A percentile compares a stretch with the other conserved stretches of the same genome.
Evolutionary conservation across 2,888 invertebrate genomes (phyloP).

Genomic region (Andrena hattorfiana): DNA sequence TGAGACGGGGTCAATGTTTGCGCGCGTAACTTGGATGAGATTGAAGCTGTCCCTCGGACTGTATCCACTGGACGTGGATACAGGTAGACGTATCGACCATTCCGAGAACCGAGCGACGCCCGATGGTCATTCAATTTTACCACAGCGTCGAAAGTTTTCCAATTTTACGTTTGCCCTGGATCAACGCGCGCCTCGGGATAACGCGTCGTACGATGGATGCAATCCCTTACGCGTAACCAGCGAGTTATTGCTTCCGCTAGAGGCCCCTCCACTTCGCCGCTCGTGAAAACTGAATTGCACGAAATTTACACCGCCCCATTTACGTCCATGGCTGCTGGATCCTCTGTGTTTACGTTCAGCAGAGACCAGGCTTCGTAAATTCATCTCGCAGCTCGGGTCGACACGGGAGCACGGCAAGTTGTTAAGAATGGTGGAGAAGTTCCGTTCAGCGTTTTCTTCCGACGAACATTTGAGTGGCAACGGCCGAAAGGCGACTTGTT

Average conservation of each 20-base stretch:
- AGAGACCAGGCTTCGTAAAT: not conserved
- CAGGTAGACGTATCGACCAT: conserved; percentile 10
- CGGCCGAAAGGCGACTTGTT: conserved; percentile 31
- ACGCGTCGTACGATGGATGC: conserved; percentile 4
- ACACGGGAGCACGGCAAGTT: not conserved
- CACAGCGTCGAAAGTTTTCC: conserved; percentile 50
- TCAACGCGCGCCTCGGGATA: conserved; percentile 1
- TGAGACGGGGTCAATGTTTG: conserved; percentile 55
- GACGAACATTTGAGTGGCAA: conserved; percentile 1
- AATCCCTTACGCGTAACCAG: not conserved
- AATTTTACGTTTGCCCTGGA: conserved; percentile 35
- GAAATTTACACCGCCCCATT: not conserved
- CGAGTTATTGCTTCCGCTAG: conserved; percentile 1
- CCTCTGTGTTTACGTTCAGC: not conserved
- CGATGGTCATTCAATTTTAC: conserved; percentile 53
- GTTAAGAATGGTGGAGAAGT: not conserved
- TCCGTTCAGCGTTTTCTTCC: not conserved
- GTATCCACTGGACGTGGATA: conserved; percentile 18
- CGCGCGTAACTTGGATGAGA: conserved; percentile 51
- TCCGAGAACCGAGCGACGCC: conserved; percentile 2
- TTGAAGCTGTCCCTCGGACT: conserved; percentile 32
- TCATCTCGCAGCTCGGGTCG: not conserved
- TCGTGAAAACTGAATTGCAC: not conserved
- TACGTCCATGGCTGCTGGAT: not conserved
- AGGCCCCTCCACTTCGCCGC: not conserved